phyloP scores from a whole-genome alignment of 2,888 invertebrate species.

The Hedya salicella region DNA sequence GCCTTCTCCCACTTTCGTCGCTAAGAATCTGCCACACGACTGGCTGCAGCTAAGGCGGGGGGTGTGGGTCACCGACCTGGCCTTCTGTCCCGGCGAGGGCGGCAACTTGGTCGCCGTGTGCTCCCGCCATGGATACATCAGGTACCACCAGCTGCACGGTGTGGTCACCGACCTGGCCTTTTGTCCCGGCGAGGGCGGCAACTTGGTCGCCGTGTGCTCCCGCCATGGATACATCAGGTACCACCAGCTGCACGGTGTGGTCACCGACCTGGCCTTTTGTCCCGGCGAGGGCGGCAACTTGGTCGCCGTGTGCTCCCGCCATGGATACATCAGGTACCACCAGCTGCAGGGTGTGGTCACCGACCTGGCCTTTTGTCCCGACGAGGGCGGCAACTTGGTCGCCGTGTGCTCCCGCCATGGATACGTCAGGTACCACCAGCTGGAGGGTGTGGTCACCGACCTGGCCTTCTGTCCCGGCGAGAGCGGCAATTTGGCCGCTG shows the following conservation, averaged over 20 bases:
- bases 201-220: conserved; percentile 89
- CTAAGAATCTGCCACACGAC: conserved; percentile 92
- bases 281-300: conserved; percentile 82
- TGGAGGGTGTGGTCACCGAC: too few relatives aligned
- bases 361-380: conserved; percentile 92
- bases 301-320: conserved; percentile 90
- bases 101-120: conserved; percentile 88
- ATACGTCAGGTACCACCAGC: conserved; percentile 88
- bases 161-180: conserved; percentile 94
- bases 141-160: conserved; percentile 86
- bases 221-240: conserved; percentile 92
- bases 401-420: conserved; percentile 93
- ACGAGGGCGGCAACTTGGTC: conserved; percentile 83
- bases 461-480: too few relatives aligned
- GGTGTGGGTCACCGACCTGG: conserved; percentile 93
- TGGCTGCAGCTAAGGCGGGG: conserved; percentile 93
- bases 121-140: conserved; percentile 93
- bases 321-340: conserved; percentile 91
- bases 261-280: conserved; percentile 93
- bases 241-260: conserved; percentile 90
- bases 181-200: conserved; percentile 83
- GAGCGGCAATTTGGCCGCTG: too few relatives aligned
- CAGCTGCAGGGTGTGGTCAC: conserved; percentile 94
- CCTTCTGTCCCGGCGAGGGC: conserved; percentile 86
- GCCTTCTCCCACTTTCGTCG: conserved; percentile 80